Percentiles rank a stretch among this genome's conserved stretches.
Conservation (phyloP, 2,888 invertebrate genomes). For the Cerceris rybyensis region DNA sequence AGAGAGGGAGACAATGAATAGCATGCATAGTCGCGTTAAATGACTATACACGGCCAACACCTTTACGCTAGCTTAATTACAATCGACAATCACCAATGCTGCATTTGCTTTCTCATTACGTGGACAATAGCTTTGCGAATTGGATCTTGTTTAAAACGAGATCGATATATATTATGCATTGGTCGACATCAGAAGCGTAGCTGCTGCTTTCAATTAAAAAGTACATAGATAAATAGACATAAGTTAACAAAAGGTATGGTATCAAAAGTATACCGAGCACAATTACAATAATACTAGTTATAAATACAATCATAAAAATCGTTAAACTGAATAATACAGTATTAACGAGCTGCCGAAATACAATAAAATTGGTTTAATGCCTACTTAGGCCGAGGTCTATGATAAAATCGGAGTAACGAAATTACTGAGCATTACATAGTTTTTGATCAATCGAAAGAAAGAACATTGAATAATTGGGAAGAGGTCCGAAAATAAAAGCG, state of each 20-base stretch:
- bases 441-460: not conserved
- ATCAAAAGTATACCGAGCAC: slow-evolving; percentile 27
- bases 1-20: slow-evolving; percentile 1
- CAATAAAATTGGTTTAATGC: slow-evolving; percentile 47
- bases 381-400: slow-evolving; percentile 54
- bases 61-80: slow-evolving; percentile 5
- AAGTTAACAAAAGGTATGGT: slow-evolving; percentile 50
- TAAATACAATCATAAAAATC: slow-evolving; percentile 33
- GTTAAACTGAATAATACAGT: slow-evolving; percentile 33
- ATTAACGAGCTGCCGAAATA: slow-evolving; percentile 49
- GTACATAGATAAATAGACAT: slow-evolving; percentile 49
- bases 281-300: slow-evolving; percentile 29
- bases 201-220: slow-evolving; percentile 19
- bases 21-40: slow-evolving; percentile 21
- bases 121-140: slow-evolving; percentile 4
- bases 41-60: slow-evolving; percentile 11
- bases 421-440: not conserved
- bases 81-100: slow-evolving; percentile 6
- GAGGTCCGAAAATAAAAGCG: not conserved
- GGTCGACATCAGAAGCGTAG: slow-evolving; percentile 32
- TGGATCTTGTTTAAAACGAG: slow-evolving; percentile 20
- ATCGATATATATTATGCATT: slow-evolving; percentile 42
- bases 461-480: slow-evolving; percentile 2
- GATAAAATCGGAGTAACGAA: slow-evolving; percentile 31
- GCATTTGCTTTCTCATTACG: slow-evolving; percentile 1